phyloP scores from a whole-genome alignment of 2,888 invertebrate genomes.

The Microctonus aethiopoides region DNA sequence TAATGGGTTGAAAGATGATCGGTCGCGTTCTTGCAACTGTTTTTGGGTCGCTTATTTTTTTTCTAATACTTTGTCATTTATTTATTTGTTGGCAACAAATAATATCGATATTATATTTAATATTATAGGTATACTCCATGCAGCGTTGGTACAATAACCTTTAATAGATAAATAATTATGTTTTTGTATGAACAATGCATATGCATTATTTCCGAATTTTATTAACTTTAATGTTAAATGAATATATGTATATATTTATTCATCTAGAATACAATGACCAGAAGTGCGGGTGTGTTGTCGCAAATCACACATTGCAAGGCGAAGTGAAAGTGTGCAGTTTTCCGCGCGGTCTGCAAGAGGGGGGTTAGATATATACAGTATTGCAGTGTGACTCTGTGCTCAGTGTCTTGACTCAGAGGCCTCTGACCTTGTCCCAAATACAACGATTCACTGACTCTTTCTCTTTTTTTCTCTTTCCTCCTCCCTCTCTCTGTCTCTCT shows the following conservation, averaged over 20 bases:
- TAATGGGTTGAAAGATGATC: conserved; percentile 29
- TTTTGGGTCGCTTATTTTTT: background rate
- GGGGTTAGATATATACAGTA: conserved; percentile 44
- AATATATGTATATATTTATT: background rate
- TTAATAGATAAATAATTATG: too few relatives aligned
- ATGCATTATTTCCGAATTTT: too few relatives aligned
- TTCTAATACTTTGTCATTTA: background rate
- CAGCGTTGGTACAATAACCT: too few relatives aligned
- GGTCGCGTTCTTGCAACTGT: conserved; percentile 34
- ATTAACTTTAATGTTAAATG: too few relatives aligned
- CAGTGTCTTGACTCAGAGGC: conserved; percentile 54
- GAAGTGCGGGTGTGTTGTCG: conserved; percentile 5
- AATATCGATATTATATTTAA: too few relatives aligned
- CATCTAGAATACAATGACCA: conserved; percentile 8
- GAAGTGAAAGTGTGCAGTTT: conserved; percentile 33
- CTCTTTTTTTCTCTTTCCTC: conserved; percentile 30
- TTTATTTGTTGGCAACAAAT: background rate
- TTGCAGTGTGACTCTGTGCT: conserved; percentile 41
- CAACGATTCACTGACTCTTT: conserved; percentile 52
- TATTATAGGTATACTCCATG: too few relatives aligned
- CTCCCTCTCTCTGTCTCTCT: conserved; percentile 17
- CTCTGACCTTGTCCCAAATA: conserved; percentile 68
- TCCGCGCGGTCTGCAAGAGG: conserved; percentile 30
- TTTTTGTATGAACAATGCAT: too few relatives aligned
- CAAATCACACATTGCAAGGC: conserved; percentile 9